Evolutionary conservation across 2,888 invertebrate genomes (phyloP).

Genomic region (Scaptodrosophila latifasciaeformis): DNA sequence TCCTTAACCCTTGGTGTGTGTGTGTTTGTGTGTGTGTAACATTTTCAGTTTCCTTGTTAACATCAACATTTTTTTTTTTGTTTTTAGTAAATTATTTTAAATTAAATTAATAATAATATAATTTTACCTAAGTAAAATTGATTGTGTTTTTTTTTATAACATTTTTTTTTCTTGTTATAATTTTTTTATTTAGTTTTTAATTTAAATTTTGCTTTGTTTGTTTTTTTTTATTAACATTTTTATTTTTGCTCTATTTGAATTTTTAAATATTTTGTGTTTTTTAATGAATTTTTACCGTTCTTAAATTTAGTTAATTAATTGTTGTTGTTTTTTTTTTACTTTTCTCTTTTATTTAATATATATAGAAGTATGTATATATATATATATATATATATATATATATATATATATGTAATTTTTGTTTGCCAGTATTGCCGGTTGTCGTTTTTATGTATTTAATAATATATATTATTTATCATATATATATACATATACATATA

Average conservation of each 20-base stretch:
- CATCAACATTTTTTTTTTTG: slow-evolving; percentile 3
- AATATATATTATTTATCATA: slow-evolving; percentile 17
- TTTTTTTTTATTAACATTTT: slow-evolving; percentile 4
- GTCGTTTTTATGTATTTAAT: not conserved
- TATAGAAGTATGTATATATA: slow-evolving; percentile 21
- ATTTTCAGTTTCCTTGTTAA: not conserved
- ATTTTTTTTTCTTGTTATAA: slow-evolving; percentile 33
- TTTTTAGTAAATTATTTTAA: slow-evolving; percentile 16
- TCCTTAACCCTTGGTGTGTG: too few species aligned
- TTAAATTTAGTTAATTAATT: too few species aligned
- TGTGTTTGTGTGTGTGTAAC: not conserved
- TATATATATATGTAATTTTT: slow-evolving; percentile 5
- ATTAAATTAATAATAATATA: slow-evolving; percentile 56
- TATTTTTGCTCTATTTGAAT: not conserved
- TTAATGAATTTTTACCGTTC: too few species aligned
- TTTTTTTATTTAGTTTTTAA: slow-evolving; percentile 36
- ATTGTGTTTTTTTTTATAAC: slow-evolving; percentile 33
- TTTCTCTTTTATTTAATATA: not conserved
- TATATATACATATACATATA: slow-evolving; percentile 20
- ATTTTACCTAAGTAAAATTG: slow-evolving; percentile 58
- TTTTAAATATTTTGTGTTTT: too few species aligned
- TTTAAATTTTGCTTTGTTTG: slow-evolving; percentile 19
- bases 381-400: slow-evolving; percentile 16
- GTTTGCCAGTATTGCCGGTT: not conserved
- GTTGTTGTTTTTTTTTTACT: not conserved